phyloP scores from a whole-genome alignment of 2,888 invertebrate species.

The Antitype chi region DNA sequence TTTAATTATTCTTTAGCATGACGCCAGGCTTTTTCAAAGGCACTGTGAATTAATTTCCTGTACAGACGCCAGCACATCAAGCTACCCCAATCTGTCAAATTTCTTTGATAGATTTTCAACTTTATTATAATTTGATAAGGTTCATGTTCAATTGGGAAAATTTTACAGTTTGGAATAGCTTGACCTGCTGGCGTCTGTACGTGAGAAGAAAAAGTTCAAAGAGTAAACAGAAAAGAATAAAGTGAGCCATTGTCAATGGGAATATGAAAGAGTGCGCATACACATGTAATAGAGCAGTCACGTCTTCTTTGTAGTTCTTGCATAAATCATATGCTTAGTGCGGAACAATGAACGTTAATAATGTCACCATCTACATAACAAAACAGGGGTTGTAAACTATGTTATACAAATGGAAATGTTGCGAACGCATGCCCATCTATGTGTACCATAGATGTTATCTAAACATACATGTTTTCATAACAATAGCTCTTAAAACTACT shows the following conservation, averaged over 20 bases:
- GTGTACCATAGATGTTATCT: constrained; percentile 50
- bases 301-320: constrained; percentile 68
- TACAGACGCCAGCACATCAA: no score
- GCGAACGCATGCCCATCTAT: constrained; percentile 63
- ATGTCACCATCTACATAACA: constrained; percentile 81
- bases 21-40: constrained; percentile 26
- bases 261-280: constrained; percentile 51
- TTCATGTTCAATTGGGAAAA: no score
- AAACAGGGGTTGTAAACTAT: constrained; percentile 74
- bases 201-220: constrained; percentile 40
- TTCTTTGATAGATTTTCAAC: no score
- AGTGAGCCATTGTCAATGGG: constrained; percentile 50
- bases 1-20: constrained; percentile 24
- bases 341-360: constrained; percentile 75
- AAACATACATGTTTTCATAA: constrained; percentile 52
- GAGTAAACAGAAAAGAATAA: constrained; percentile 45
- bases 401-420: constrained; percentile 65
- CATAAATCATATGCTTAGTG: constrained; percentile 73
- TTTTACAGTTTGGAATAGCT: no score
- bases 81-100: no score
- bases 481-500: constrained; percentile 57
- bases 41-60: constrained; percentile 33
- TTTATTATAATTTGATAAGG: no score
- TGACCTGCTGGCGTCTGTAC: no score
- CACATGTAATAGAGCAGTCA: constrained; percentile 62